Conservation (phyloP, 2,888 invertebrate species). For the Dolomedes plantarius region DNA sequence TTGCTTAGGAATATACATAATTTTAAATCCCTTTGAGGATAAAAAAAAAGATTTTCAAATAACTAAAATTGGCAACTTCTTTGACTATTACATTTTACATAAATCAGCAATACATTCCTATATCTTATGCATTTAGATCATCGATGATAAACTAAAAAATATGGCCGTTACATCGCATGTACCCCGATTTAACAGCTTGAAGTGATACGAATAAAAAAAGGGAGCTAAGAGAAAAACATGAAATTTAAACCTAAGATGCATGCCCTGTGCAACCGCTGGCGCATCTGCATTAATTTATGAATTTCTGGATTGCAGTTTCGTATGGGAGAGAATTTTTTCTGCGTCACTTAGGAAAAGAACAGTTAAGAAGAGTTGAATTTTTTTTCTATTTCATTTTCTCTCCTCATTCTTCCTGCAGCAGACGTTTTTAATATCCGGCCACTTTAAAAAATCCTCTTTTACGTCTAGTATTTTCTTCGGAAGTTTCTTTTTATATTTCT, state of each 20-base stretch:
- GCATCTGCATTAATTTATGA: conserved; percentile 13
- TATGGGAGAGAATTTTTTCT: background rate
- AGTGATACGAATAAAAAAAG: background rate
- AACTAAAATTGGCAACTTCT: too few species aligned
- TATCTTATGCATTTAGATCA: too few species aligned
- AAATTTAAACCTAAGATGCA: background rate
- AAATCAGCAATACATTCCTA: too few species aligned
- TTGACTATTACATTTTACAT: too few species aligned
- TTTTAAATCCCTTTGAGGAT: too few species aligned
- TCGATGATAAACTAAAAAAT: too few species aligned
- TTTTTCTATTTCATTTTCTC: background rate
- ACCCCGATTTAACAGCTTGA: background rate
- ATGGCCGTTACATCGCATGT: background rate
- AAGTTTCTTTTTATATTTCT: background rate
- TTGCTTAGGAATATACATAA: too few species aligned
- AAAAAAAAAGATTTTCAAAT: too few species aligned
- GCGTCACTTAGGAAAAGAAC: conserved; percentile 4
- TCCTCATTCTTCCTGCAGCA: conserved; percentile 6
- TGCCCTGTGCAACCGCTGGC: background rate
- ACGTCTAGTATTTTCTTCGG: background rate
- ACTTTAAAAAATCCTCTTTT: conserved; percentile 14
- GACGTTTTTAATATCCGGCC: conserved; percentile 16
- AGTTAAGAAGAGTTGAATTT: background rate
- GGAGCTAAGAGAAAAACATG: background rate
- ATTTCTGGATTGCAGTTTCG: conserved; percentile 2